Conservation (phyloP, 2,113 vertebrate species). For the Crypturellus undulatus region DNA sequence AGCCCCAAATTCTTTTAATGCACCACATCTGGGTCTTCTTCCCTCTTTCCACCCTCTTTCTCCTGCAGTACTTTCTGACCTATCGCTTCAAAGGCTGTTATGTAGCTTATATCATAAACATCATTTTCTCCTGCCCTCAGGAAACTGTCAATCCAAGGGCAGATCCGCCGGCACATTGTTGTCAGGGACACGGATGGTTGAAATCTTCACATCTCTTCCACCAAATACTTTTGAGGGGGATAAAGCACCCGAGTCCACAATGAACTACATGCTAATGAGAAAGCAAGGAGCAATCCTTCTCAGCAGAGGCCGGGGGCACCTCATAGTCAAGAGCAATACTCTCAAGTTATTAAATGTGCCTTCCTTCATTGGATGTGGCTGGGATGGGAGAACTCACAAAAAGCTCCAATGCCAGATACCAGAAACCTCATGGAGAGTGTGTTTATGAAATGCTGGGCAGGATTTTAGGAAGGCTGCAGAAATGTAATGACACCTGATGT, state of each 20-base stretch:
- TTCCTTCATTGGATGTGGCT: conserved; percentile 4
- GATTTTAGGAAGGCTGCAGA: neutral
- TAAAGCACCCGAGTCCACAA: conserved; percentile 21
- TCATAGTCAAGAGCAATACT: conserved; percentile 35
- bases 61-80: conserved; percentile 27
- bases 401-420: neutral
- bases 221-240: conserved; percentile 26
- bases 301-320: conserved; percentile 15
- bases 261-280: conserved; percentile 8
- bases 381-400: neutral
- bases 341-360: conserved; percentile 10
- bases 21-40: neutral
- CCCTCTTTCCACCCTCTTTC: neutral
- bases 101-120: conserved; percentile 38
- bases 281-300: conserved; percentile 13
- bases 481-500: neutral
- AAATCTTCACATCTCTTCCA: conserved; percentile 7
- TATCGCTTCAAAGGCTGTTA: conserved; percentile 42
- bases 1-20: neutral
- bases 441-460: neutral
- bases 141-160: conserved; percentile 13
- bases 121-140: conserved; percentile 46
- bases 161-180: conserved; percentile 14
- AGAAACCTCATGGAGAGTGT: neutral
- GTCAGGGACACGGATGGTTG: conserved; percentile 44